phyloP scores from a whole-genome alignment of 2,113 vertebrate genomes.

The Nymphicus hollandicus region DNA sequence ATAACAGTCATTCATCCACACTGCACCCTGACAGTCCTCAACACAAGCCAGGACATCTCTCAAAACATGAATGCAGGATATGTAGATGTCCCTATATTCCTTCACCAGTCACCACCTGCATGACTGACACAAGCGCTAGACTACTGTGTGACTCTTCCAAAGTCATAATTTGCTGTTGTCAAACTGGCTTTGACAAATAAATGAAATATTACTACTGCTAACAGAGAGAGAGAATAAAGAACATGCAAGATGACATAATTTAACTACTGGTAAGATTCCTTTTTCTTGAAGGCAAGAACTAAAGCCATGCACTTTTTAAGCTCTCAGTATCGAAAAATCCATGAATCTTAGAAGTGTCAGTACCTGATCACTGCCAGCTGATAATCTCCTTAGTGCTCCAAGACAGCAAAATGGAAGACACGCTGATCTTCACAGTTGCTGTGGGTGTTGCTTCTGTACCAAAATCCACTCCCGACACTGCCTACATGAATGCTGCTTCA shows the following conservation, averaged over 20 bases:
- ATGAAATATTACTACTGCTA: background rate
- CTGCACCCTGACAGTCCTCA: background rate
- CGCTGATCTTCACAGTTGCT: background rate
- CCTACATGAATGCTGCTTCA: constrained; percentile 28
- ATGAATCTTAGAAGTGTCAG: background rate
- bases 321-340: background rate
- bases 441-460: background rate
- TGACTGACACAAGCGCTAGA: background rate
- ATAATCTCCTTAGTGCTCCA: background rate
- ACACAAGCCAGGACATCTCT: background rate
- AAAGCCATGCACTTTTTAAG: background rate
- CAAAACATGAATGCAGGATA: background rate
- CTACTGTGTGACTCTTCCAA: background rate
- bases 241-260: background rate
- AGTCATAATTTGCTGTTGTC: background rate
- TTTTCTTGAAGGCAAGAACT: background rate
- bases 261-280: background rate
- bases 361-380: background rate
- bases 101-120: background rate
- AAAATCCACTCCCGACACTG: background rate
- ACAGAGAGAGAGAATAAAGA: background rate
- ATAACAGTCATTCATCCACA: background rate
- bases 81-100: background rate
- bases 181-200: background rate
- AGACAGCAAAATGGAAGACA: background rate